Evolutionary conservation across 2,888 invertebrate species (phyloP).

Genomic region (Gnatocerus cornutus): DNA sequence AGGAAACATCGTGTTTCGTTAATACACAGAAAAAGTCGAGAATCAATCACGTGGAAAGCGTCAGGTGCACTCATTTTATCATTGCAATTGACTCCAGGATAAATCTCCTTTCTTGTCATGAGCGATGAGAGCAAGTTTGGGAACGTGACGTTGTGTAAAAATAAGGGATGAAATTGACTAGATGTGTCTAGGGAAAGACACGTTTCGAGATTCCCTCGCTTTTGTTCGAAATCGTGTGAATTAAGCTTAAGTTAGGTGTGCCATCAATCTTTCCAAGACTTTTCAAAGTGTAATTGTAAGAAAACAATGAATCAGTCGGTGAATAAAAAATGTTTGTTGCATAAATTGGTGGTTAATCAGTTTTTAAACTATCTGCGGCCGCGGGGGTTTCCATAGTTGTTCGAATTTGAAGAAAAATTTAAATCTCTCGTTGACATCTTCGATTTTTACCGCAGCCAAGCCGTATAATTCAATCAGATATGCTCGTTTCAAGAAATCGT

Average conservation of each 20-base stretch:
- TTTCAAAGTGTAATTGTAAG: constrained; percentile 6
- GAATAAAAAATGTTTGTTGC: too few relatives aligned
- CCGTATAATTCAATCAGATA: neutral
- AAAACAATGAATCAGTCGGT: too few relatives aligned
- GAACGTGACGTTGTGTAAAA: constrained; percentile 50
- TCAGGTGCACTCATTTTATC: constrained; percentile 32
- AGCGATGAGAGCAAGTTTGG: constrained; percentile 41
- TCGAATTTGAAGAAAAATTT: too few relatives aligned
- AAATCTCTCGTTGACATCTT: neutral
- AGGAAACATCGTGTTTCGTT: neutral
- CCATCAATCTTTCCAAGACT: constrained; percentile 27
- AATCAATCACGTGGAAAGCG: constrained; percentile 17
- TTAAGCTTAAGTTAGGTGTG: neutral
- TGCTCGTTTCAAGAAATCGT: neutral
- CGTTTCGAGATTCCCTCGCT: constrained; percentile 47
- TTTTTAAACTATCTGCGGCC: neutral
- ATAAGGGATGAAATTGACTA: constrained; percentile 50
- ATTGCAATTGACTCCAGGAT: constrained; percentile 17
- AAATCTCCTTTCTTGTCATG: constrained; percentile 21
- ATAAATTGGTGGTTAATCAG: constrained; percentile 1
- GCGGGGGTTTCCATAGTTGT: neutral
- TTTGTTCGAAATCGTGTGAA: constrained; percentile 40
- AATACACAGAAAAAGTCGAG: neutral
- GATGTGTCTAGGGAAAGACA: constrained; percentile 47
- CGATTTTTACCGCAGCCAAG: neutral